A percentile compares a stretch with the other conserved stretches of the same genome.
Conservation (phyloP, 2,797 vertebrate genomes). For the Anas flavirostris region DNA sequence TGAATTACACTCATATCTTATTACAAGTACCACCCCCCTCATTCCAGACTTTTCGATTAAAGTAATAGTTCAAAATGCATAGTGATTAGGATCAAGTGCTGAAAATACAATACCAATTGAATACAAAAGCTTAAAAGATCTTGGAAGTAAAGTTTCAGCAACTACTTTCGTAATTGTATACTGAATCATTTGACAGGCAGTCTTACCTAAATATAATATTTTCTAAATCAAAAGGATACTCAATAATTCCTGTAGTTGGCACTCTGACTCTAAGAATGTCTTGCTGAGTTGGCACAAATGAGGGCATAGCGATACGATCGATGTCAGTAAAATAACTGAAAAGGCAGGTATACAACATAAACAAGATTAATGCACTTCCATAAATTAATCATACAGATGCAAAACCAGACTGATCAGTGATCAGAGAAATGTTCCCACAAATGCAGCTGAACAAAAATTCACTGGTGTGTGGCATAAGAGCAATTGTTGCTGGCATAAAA, state of each 20-base stretch:
- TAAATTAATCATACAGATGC: background rate
- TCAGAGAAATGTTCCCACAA: background rate
- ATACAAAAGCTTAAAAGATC: background rate
- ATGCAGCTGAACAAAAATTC: background rate
- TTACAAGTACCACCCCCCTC: background rate
- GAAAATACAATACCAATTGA: background rate
- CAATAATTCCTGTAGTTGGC: slow-evolving; percentile 88
- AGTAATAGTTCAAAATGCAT: background rate
- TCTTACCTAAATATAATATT: slow-evolving; percentile 89
- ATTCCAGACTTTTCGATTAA: background rate
- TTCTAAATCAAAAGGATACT: slow-evolving; percentile 91
- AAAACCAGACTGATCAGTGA: background rate
- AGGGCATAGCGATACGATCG: slow-evolving; percentile 80
- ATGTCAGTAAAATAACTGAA: slow-evolving; percentile 86
- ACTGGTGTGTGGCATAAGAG: background rate
- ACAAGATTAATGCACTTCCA: background rate
- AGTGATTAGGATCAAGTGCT: background rate
- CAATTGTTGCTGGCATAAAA: background rate
- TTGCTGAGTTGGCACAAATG: slow-evolving; percentile 86
- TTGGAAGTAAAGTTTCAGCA: background rate
- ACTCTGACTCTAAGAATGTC: slow-evolving; percentile 88
- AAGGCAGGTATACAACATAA: background rate
- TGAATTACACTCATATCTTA: background rate
- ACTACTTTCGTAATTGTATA: background rate
- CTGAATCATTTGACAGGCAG: background rate